A percentile compares a stretch with the other conserved stretches of the same genome.
These are phyloP conservation scores for Tipula confusa DNA, from an alignment of 2,888 invertebrate species.

Conservation along the genomic window DNA sequence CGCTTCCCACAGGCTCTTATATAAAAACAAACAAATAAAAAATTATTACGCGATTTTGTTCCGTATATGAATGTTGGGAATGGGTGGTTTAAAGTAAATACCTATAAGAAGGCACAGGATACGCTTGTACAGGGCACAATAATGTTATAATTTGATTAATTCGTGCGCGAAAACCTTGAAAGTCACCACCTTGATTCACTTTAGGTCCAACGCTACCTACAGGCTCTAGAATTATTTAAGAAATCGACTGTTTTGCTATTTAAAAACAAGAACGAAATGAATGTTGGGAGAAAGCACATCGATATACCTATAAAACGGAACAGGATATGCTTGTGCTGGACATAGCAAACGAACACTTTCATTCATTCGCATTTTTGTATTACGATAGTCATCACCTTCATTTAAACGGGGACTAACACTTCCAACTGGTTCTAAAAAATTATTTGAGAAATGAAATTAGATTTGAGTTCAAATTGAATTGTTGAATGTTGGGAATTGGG, in stretches of 20 bases:
- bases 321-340: constrained; percentile 65
- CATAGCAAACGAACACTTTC: constrained; percentile 57
- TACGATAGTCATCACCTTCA: constrained; percentile 53
- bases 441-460: not conserved
- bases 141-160: constrained; percentile 53
- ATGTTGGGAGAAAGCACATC: not conserved
- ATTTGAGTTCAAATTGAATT: constrained; percentile 47
- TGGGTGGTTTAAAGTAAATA: constrained; percentile 43
- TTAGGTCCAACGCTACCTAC: constrained; percentile 58
- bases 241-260: not conserved
- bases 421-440: constrained; percentile 54
- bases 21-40: not conserved
- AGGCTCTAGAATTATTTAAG: constrained; percentile 45
- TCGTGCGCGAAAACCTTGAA: constrained; percentile 44
- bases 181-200: constrained; percentile 52
- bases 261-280: constrained; percentile 37
- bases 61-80: constrained; percentile 49
- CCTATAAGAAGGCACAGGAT: constrained; percentile 58
- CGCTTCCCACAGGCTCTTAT: constrained; percentile 56
- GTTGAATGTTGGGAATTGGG: constrained; percentile 50
- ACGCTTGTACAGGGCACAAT: constrained; percentile 70
- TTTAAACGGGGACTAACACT: constrained; percentile 60
- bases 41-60: constrained; percentile 45
- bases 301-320: constrained; percentile 66
- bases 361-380: constrained; percentile 43